Evolutionary conservation across 2,797 vertebrate species (phyloP).

Genomic region (Galagoides demidoff): DNA sequence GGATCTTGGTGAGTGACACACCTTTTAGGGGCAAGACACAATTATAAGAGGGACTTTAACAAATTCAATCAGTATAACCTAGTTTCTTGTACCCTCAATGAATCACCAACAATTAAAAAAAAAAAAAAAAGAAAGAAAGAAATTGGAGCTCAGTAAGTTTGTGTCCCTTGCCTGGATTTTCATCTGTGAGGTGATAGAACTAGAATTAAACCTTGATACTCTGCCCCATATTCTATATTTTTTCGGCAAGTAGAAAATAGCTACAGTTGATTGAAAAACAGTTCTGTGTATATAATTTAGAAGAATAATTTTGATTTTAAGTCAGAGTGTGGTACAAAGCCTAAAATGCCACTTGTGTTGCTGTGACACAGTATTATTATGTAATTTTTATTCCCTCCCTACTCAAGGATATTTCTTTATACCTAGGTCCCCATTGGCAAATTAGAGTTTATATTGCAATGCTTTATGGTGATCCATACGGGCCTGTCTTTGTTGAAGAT

Average conservation of each 20-base stretch:
- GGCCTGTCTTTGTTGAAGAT: slow-evolving; percentile 23
- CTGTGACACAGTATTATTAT: neutral
- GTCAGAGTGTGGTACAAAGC: neutral
- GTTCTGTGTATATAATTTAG: neutral
- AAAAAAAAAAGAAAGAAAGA: neutral
- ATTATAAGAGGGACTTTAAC: no score
- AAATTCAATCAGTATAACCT: no score
- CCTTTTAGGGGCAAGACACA: no score
- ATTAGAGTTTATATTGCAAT: neutral
- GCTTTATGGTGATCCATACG: neutral
- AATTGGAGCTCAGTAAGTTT: neutral
- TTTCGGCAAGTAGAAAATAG: neutral
- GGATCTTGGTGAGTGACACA: no score
- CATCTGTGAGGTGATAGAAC: neutral
- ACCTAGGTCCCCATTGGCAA: neutral
- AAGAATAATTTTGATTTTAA: slow-evolving; percentile 6
- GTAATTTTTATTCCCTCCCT: neutral
- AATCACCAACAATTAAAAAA: no score
- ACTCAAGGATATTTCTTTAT: neutral
- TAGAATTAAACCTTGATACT: neutral
- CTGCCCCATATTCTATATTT: neutral
- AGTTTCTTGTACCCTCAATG: no score
- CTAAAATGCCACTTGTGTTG: neutral
- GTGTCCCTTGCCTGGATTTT: neutral
- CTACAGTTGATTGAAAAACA: neutral